phyloP scores from a whole-genome alignment of 2,113 vertebrate species.

The Puma concolor region DNA sequence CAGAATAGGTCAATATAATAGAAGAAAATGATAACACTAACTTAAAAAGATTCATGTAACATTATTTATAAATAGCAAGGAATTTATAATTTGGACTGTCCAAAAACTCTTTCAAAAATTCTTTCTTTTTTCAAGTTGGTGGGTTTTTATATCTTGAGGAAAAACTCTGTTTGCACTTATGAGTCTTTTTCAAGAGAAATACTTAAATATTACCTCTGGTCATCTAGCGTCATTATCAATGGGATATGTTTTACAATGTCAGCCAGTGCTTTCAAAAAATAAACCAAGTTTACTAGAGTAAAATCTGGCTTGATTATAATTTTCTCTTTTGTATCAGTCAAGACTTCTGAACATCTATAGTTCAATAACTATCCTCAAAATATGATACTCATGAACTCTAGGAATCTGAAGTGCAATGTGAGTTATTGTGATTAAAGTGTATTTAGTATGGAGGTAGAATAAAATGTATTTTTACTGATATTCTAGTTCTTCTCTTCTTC shows the following conservation, averaged over 20 bases:
- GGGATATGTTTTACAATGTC: background rate
- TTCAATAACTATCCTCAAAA: background rate
- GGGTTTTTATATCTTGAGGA: background rate
- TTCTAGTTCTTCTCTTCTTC: background rate
- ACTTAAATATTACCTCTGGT: background rate
- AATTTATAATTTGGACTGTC: background rate
- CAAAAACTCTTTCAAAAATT: slow-evolving; percentile 2
- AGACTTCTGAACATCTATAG: background rate
- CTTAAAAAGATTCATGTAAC: background rate
- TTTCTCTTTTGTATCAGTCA: background rate
- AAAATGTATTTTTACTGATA: background rate
- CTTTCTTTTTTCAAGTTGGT: background rate
- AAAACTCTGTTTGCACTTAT: background rate
- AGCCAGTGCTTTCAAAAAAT: background rate
- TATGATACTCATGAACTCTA: background rate
- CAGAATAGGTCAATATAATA: background rate
- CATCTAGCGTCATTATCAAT: background rate
- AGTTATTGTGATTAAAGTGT: background rate
- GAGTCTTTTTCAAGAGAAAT: background rate
- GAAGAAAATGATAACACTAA: background rate
- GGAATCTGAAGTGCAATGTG: background rate
- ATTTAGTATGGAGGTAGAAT: background rate
- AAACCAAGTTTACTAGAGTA: background rate
- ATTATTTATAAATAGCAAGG: background rate
- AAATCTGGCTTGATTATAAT: background rate